Conservation (phyloP, 2,888 invertebrate genomes). For the Ametastegia equiseti region DNA sequence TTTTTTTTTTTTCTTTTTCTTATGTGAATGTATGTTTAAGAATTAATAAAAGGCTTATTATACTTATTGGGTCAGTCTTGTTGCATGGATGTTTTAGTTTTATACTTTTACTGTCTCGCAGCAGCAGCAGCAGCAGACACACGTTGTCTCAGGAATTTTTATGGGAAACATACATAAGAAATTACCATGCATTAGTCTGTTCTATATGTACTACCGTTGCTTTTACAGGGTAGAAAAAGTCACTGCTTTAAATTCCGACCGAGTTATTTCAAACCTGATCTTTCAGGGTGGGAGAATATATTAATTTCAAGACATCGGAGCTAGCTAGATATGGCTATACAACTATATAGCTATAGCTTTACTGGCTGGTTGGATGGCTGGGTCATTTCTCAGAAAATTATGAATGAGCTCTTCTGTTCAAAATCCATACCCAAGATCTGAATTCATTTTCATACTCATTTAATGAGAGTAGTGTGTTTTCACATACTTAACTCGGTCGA, state of each 20-base stretch:
- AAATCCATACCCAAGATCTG: slow-evolving; percentile 56
- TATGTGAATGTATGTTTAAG: not conserved
- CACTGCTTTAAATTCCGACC: not conserved
- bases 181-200: not conserved
- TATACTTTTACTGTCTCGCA: not conserved
- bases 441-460: slow-evolving; percentile 27
- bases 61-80: not conserved
- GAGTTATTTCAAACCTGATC: slow-evolving; percentile 27
- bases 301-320: slow-evolving; percentile 31
- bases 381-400: slow-evolving; percentile 69
- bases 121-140: too few relatives aligned
- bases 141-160: not conserved
- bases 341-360: too few relatives aligned
- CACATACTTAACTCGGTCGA: not conserved
- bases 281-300: not conserved
- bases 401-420: slow-evolving; percentile 70
- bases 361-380: too few relatives aligned
- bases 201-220: not conserved
- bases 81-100: not conserved
- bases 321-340: too few relatives aligned
- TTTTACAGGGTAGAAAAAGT: not conserved
- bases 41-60: not conserved
- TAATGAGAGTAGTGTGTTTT: slow-evolving; percentile 15
- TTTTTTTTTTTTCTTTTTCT: not conserved
- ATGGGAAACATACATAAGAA: not conserved